Evolutionary conservation across 2,113 vertebrate genomes (phyloP).

Genomic region (Centrocercus urophasianus): DNA sequence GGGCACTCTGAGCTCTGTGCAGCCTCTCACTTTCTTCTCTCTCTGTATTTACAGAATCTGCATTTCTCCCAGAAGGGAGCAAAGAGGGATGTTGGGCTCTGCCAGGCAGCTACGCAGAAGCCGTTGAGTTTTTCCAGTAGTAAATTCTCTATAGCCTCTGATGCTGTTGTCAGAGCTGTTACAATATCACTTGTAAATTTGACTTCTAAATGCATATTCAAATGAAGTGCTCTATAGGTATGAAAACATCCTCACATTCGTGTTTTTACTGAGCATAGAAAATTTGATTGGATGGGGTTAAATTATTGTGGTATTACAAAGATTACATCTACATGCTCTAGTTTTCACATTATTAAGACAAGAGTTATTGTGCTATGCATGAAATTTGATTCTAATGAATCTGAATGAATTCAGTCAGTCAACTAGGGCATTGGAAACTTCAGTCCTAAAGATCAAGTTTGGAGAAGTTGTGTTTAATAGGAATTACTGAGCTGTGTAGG

Average conservation of each 20-base stretch:
- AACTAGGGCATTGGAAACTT: background rate
- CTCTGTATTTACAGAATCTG: background rate
- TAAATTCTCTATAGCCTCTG: background rate
- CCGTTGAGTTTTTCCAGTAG: background rate
- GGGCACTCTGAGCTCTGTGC: background rate
- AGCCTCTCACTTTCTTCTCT: background rate
- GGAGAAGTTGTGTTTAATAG: background rate
- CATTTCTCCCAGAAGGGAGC: background rate
- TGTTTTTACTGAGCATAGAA: background rate
- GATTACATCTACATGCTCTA: background rate
- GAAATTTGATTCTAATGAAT: background rate
- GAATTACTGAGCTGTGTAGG: background rate
- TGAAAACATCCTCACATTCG: background rate
- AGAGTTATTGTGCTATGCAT: rapidly evolving
- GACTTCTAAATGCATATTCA: background rate
- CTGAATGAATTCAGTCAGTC: background rate
- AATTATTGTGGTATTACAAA: rapidly evolving
- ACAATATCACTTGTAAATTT: background rate
- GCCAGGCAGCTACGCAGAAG: background rate
- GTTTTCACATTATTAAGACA: background rate
- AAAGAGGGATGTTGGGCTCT: background rate
- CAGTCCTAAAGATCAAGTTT: background rate
- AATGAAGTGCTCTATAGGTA: background rate
- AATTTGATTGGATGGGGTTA: background rate
- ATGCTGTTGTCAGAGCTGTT: background rate